Evolutionary conservation across 2,113 vertebrate species (phyloP).

Genomic region (Daubentonia madagascariensis): DNA sequence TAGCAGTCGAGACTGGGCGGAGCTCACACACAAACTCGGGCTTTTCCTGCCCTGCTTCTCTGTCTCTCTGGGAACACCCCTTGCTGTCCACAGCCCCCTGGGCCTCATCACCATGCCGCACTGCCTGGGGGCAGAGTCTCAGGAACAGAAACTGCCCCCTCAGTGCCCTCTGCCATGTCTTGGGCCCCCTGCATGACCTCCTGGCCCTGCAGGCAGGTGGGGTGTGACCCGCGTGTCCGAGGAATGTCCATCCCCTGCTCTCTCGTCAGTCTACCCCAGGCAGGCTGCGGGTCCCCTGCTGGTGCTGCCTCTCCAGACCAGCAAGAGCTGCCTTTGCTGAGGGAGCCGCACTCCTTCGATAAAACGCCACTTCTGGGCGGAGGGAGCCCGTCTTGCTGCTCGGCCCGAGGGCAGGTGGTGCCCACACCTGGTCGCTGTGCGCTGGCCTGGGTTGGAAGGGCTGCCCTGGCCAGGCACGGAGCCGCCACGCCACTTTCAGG

Average conservation of each 20-base stretch:
- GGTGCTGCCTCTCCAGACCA: neutral
- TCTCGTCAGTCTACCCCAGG: neutral
- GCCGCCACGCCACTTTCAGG: neutral
- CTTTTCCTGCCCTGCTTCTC: neutral
- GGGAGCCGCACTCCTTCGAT: neutral
- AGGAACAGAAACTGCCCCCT: neutral
- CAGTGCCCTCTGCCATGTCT: too few species aligned
- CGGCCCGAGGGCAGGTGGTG: neutral
- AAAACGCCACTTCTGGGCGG: neutral
- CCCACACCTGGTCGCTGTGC: neutral
- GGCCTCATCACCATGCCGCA: neutral
- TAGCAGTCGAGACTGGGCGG: neutral
- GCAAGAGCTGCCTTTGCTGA: accelerated
- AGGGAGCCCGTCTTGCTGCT: neutral
- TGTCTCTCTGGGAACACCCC: neutral
- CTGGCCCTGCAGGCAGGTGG: neutral
- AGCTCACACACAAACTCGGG: neutral
- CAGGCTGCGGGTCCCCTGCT: neutral
- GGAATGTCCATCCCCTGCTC: neutral
- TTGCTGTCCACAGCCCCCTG: neutral
- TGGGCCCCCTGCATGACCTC: neutral
- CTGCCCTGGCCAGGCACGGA: neutral
- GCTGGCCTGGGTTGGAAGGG: neutral
- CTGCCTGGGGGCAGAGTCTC: neutral
- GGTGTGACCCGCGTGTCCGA: neutral